Conservation (phyloP, 2,797 vertebrate genomes). For the Anolis apletophallus region DNA sequence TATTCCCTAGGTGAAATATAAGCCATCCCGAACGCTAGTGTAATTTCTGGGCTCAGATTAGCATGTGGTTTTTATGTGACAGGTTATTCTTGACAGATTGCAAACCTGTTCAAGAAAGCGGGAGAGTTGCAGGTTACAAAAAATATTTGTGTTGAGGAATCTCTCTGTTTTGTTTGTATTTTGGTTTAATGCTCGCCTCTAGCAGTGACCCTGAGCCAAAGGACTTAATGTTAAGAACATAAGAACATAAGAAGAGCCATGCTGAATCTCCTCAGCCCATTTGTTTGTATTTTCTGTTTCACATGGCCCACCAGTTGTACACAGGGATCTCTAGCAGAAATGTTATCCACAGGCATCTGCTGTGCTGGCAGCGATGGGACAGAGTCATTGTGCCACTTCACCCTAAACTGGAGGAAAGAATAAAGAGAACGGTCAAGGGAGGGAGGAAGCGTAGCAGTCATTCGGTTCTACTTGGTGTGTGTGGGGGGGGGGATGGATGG, state of each 20-base stretch:
- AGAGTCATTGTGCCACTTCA: neutral
- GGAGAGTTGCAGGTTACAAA: neutral
- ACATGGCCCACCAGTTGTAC: too few species aligned
- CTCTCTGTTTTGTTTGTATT: neutral
- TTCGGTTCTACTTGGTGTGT: neutral
- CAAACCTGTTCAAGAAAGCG: neutral
- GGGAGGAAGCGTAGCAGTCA: neutral
- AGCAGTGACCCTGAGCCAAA: neutral
- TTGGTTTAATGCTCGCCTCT: neutral
- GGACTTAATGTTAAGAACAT: neutral
- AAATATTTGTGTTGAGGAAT: neutral
- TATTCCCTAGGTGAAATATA: neutral
- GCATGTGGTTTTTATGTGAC: neutral
- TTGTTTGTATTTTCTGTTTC: too few species aligned
- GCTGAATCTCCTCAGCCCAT: too few species aligned
- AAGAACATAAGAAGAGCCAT: too few species aligned
- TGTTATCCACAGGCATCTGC: constrained; percentile 3
- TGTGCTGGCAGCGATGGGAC: neutral
- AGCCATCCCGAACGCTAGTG: neutral
- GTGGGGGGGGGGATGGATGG: neutral
- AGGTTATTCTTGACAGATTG: neutral
- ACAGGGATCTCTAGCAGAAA: too few species aligned
- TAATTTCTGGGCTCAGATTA: neutral
- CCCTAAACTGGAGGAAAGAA: neutral
- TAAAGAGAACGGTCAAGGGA: neutral